Evolutionary conservation across 2,888 invertebrate species (phyloP), one percentile per base, ranked within the genome.

Genomic region (Tenthredo livida): DNA sequence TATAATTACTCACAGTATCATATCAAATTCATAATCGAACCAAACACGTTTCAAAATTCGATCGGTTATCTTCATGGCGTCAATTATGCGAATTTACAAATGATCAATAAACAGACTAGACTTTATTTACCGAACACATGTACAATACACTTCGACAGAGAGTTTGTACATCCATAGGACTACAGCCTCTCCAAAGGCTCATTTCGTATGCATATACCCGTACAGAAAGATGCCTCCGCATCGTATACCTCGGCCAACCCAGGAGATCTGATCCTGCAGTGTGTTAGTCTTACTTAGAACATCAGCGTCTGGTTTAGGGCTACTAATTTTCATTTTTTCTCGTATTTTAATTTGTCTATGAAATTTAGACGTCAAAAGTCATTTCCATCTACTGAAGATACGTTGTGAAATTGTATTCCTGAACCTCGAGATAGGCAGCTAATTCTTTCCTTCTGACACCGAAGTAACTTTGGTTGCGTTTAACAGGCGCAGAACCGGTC

Each of bases 381-480:
- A 29, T 67, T 29, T 4, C 1, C 5, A n/a, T 0, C 12, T 6
- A 25, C 12, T 65, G 1, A 65, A 65, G 15, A 29, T n/a, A 40
- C 33, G 17, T n/a, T 75, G 75, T 17, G 9, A 47, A 25, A 77
- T 50, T 40, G 6, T 61, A 78, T 15, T 33, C 50, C 4, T 33
- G 78, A 50, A 37, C 80, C 80, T 80, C n/a, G 1, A 21, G 37
- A 80, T 61, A 80, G 33, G 80, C 80, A 80, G 40, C 6, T 10
- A 17, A 6, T 33, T 17, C 29, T 15, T 67, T 3, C 4, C 37
- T 17, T 9, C 15, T n/a, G 6, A 29, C 80, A 10, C n/a, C 37
- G 15, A 15, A 61, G 80, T 61, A 37, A 61, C 40, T 61, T 40
- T 37, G 80, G 80, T 43, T 80, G 80, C 80, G 15, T 50, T 4